These are phyloP conservation scores for Erethizon dorsatum DNA, from an alignment of 2,797 vertebrate genomes.

Conservation along the genomic window DNA sequence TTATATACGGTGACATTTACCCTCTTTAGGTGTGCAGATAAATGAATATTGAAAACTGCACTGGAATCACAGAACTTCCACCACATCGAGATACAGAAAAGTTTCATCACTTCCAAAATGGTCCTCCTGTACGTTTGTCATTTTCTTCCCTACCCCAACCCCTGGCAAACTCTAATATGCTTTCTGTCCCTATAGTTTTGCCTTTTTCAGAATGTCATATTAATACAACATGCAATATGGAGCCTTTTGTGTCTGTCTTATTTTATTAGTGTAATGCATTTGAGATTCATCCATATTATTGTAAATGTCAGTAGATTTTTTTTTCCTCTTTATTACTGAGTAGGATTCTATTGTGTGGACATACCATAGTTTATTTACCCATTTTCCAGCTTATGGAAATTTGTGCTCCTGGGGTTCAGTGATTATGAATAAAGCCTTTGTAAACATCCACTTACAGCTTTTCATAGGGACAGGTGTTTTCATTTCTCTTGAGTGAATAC, in stretches of 20 bases:
- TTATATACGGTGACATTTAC: neutral
- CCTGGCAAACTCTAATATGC: neutral
- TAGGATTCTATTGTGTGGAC: neutral
- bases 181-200: neutral
- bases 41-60: constrained; percentile 23
- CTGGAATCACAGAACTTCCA: neutral
- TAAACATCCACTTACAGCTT: neutral
- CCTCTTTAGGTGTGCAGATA: neutral
- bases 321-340: neutral
- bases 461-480: neutral
- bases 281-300: neutral
- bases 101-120: neutral
- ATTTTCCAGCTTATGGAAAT: neutral
- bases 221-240: neutral
- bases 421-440: neutral
- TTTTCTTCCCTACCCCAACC: neutral
- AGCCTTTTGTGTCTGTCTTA: neutral
- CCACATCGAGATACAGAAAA: neutral
- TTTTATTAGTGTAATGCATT: neutral
- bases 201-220: neutral
- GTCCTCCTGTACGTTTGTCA: neutral
- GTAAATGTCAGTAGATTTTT: too few relatives aligned
- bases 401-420: neutral
- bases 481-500: neutral
- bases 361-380: neutral